Conservation (phyloP, 2,888 invertebrate genomes). For the Poecilobothrus nobilitatus region DNA sequence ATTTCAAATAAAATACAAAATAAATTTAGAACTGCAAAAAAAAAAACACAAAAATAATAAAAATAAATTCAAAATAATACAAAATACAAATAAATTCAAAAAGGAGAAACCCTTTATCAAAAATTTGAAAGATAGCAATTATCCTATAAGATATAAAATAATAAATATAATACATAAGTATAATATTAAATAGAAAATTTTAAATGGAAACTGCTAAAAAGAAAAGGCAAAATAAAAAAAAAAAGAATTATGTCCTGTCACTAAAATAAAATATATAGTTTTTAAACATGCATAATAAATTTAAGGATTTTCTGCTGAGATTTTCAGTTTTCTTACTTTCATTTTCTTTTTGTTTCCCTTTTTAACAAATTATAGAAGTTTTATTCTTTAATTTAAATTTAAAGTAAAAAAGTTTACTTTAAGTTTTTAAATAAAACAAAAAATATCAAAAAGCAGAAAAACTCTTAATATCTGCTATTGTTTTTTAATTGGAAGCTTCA, state of each 20-base stretch:
- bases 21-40: too few species aligned
- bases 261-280: background rate
- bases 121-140: background rate
- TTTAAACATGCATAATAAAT: background rate
- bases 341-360: background rate
- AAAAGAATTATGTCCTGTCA: constrained; percentile 1
- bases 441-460: too few species aligned
- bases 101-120: background rate
- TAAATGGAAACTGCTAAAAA: background rate
- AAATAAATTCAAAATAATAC: too few species aligned
- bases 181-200: background rate
- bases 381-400: too few species aligned
- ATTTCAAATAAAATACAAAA: too few species aligned
- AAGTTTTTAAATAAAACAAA: too few species aligned
- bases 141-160: background rate
- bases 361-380: too few species aligned
- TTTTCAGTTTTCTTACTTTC: background rate
- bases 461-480: too few species aligned
- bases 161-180: background rate
- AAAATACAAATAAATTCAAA: background rate
- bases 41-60: too few species aligned
- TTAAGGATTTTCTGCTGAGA: background rate
- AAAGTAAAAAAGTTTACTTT: too few species aligned
- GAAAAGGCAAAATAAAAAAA: background rate
- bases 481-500: too few species aligned